phyloP scores from a whole-genome alignment of 2,113 vertebrate species.

The Ctenomys sociabilis region DNA sequence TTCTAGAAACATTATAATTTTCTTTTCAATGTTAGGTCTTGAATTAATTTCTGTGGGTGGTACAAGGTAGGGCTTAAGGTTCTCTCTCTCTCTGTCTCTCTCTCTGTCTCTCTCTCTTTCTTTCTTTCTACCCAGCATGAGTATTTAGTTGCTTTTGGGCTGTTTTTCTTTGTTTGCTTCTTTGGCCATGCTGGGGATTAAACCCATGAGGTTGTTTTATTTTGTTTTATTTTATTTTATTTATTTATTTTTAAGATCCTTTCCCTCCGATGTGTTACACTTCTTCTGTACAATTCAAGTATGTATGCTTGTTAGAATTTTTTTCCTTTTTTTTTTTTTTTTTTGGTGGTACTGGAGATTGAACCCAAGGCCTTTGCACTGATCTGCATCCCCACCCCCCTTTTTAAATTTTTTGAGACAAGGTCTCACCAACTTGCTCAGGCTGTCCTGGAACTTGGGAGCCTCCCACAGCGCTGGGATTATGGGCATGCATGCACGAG shows the following conservation, averaged over 20 bases:
- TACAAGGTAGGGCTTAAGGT: neutral
- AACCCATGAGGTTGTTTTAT: neutral
- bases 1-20: constrained; percentile 36
- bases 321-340: neutral
- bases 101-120: too few relatives aligned
- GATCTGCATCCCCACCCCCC: neutral
- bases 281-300: neutral
- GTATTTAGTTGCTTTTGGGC: neutral
- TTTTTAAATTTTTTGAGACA: neutral
- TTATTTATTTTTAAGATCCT: neutral
- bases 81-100: neutral
- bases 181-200: neutral
- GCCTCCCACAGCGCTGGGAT: neutral
- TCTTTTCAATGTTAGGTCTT: neutral
- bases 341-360: neutral
- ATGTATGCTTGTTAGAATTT: neutral
- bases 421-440: neutral
- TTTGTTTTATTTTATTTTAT: too few relatives aligned
- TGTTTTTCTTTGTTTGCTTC: neutral
- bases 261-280: neutral
- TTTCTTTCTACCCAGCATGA: neutral
- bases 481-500: neutral
- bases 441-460: neutral
- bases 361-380: neutral
- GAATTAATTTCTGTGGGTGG: constrained; percentile 43